These are phyloP conservation scores for Cochlearius cochlearius DNA, from an alignment of 2,113 vertebrate species.

Conservation along the genomic window DNA sequence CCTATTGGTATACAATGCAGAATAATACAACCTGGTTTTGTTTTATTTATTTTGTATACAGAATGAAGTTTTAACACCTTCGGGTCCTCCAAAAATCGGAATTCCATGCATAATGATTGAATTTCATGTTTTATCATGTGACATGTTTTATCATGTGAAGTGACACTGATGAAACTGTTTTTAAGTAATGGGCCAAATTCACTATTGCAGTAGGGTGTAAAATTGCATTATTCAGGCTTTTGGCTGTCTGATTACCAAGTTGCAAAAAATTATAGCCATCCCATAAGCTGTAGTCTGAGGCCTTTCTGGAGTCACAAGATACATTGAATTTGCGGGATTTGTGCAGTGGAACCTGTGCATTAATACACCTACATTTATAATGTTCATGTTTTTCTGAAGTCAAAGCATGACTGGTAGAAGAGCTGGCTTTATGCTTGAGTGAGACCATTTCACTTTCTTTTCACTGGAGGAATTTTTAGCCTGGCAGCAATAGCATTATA, in stretches of 20 bases:
- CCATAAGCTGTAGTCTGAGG: not conserved
- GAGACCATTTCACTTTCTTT: constrained; percentile 28
- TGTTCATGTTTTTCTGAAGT: not conserved
- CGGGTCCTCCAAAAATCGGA: not conserved
- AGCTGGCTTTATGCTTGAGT: constrained; percentile 17
- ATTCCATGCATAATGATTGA: not conserved
- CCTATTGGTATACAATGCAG: not conserved
- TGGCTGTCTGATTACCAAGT: not conserved
- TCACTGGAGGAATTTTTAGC: constrained; percentile 40
- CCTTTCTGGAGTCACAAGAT: not conserved
- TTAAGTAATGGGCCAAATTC: not conserved
- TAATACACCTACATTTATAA: not conserved
- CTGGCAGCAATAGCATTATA: constrained; percentile 11
- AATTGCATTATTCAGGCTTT: not conserved
- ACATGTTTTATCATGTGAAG: not conserved
- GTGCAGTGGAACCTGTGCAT: not conserved
- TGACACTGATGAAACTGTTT: not conserved
- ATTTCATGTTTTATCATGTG: not conserved
- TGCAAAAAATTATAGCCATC: not conserved
- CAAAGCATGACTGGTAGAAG: not conserved
- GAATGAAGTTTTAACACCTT: not conserved
- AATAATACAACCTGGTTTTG: not conserved
- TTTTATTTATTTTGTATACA: not conserved
- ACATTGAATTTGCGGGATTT: not conserved
- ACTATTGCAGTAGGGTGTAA: not conserved